phyloP scores from a whole-genome alignment of 2,888 invertebrate genomes.

The Epirrhoe tristata region DNA sequence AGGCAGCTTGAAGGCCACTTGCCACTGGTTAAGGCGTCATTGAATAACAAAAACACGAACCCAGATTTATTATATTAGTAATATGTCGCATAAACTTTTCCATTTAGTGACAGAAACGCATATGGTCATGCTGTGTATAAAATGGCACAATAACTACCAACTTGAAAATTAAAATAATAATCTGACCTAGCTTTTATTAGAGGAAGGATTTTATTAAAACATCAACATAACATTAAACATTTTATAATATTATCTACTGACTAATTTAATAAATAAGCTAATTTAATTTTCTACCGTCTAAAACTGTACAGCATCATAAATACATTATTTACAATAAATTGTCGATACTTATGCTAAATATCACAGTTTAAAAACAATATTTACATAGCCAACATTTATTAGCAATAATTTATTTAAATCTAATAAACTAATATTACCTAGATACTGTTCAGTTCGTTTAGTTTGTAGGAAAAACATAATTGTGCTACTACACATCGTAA shows the following conservation, averaged over 20 bases:
- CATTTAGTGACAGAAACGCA: too few species aligned
- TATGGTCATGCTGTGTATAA: too few species aligned
- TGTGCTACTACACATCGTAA: neutral
- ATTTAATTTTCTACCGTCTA: constrained; percentile 38
- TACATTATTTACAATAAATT: constrained; percentile 44
- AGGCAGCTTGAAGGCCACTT: too few species aligned
- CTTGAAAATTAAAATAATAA: neutral
- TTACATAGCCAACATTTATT: constrained; percentile 45
- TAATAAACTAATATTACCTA: constrained; percentile 4
- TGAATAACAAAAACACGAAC: too few species aligned
- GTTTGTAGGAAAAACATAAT: neutral
- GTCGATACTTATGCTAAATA: constrained; percentile 61
- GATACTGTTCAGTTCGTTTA: constrained; percentile 6
- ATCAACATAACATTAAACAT: constrained; percentile 59
- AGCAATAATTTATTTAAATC: constrained; percentile 28
- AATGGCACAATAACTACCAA: too few species aligned
- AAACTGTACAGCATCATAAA: constrained; percentile 37
- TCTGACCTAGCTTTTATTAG: neutral
- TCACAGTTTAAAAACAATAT: constrained; percentile 66
- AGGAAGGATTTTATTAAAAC: constrained; percentile 26
- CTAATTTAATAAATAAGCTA: constrained; percentile 60
- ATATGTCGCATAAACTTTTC: too few species aligned
- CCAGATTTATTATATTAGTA: too few species aligned
- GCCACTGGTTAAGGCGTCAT: too few species aligned
- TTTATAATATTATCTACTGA: constrained; percentile 64